phyloP scores from a whole-genome alignment of 1,140 invertebrate species.

The Periplaneta americana region DNA sequence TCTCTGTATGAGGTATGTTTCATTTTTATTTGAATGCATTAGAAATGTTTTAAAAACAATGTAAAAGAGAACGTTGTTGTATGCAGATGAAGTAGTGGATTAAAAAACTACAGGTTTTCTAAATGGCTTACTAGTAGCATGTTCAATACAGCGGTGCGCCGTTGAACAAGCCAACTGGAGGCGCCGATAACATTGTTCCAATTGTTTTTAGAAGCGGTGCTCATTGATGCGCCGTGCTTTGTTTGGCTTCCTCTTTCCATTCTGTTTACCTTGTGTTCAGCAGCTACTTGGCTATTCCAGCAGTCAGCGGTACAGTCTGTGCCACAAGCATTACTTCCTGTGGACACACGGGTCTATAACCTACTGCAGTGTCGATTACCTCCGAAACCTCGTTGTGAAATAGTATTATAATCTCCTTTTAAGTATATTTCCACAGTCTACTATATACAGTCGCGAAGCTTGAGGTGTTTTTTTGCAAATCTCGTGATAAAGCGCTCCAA shows the following conservation, averaged over 20 bases:
- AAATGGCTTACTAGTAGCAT: neutral
- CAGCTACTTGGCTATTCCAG: neutral
- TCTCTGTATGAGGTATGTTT: too few species aligned
- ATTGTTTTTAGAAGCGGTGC: neutral
- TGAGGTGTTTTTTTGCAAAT: too few species aligned
- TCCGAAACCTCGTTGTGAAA: too few species aligned
- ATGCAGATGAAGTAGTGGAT: neutral
- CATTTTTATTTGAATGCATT: too few species aligned
- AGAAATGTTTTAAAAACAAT: neutral
- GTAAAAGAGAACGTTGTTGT: neutral
- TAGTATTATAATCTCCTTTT: too few species aligned
- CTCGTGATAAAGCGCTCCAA: too few species aligned
- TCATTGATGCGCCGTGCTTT: neutral
- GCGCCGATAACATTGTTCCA: neutral
- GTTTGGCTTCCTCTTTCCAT: neutral
- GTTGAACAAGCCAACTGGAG: neutral
- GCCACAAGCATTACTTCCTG: too few species aligned
- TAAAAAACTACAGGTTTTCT: neutral
- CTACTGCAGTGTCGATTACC: too few species aligned
- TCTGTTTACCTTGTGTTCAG: neutral
- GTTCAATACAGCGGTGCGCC: neutral
- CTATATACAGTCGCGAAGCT: too few species aligned
- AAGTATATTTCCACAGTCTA: too few species aligned
- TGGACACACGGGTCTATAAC: too few species aligned
- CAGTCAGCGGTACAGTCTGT: neutral